Percentiles rank a stretch among this genome's conserved stretches.
phyloP scores from a whole-genome alignment of 2,113 vertebrate genomes.

The Megalops atlanticus region DNA sequence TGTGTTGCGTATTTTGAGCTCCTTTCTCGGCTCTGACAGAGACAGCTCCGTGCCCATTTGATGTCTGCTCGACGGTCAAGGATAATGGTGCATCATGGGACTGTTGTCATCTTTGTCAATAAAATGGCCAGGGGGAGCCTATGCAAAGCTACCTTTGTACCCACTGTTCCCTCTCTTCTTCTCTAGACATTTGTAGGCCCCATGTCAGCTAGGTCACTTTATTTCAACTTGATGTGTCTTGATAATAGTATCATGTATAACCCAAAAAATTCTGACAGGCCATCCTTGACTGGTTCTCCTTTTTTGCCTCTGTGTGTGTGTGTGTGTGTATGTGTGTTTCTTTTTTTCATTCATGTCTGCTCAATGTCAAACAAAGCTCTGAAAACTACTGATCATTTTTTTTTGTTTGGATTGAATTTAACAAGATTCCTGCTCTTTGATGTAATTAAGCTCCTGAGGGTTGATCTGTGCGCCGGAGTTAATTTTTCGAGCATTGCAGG shows the following conservation, averaged over 20 bases:
- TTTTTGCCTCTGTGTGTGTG: slow-evolving; percentile 30
- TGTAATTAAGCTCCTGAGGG: slow-evolving; percentile 77
- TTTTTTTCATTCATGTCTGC: slow-evolving; percentile 64
- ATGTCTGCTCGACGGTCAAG: slow-evolving; percentile 82
- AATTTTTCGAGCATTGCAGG: slow-evolving; percentile 61
- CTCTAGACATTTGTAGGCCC: slow-evolving; percentile 77
- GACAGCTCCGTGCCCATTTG: slow-evolving; percentile 80
- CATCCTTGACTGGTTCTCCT: slow-evolving; percentile 69
- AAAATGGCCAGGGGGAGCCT: slow-evolving; percentile 79
- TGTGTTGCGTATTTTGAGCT: slow-evolving; percentile 63
- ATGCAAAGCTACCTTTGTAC: slow-evolving; percentile 82
- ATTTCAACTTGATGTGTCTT: slow-evolving; percentile 83
- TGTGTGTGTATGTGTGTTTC: slow-evolving; percentile 29
- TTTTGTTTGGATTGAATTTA: slow-evolving; percentile 72
- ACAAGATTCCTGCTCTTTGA: slow-evolving; percentile 75
- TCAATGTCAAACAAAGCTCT: slow-evolving; percentile 74
- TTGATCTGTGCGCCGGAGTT: slow-evolving; percentile 68
- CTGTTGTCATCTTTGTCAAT: slow-evolving; percentile 86
- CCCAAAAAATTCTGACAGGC: slow-evolving; percentile 71
- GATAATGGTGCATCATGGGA: slow-evolving; percentile 92
- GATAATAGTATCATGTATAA: slow-evolving; percentile 77
- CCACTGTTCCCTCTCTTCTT: slow-evolving; percentile 76
- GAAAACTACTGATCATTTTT: slow-evolving; percentile 74
- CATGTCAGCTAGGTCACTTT: slow-evolving; percentile 82
- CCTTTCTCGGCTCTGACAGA: slow-evolving; percentile 81